Conservation (phyloP, 2,113 vertebrate species). For the Pluvianellus socialis region DNA sequence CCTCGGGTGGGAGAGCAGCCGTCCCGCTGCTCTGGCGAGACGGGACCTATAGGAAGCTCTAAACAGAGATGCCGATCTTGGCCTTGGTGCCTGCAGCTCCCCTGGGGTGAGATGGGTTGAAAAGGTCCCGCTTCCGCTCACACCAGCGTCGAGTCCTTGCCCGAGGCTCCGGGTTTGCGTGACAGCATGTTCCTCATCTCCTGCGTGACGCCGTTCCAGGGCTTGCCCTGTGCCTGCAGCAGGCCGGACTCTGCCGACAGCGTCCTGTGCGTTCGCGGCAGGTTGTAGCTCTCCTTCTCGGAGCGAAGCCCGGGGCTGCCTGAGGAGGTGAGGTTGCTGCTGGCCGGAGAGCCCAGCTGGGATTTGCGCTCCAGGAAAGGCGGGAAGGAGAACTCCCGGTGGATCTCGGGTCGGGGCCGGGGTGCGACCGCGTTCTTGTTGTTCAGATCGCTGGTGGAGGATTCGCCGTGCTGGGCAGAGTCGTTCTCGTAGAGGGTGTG, state of each 20-base stretch:
- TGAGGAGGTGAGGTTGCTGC: conserved; percentile 36
- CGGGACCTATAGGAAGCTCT: neutral
- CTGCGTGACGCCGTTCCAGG: conserved; percentile 81
- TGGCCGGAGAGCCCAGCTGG: conserved; percentile 39
- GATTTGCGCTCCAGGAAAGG: conserved; percentile 53
- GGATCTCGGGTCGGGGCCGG: conserved; percentile 73
- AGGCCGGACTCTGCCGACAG: conserved; percentile 74
- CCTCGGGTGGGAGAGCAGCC: neutral
- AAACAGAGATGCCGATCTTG: neutral
- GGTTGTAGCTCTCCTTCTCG: conserved; percentile 37
- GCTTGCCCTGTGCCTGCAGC: conserved; percentile 72
- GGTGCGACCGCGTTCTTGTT: conserved; percentile 39
- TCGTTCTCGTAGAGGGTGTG: conserved; percentile 80
- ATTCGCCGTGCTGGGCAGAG: conserved; percentile 2
- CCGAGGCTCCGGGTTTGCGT: conserved; percentile 62
- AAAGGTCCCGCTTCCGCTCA: conserved; percentile 38
- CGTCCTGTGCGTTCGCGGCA: conserved; percentile 71
- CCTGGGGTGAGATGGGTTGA: neutral
- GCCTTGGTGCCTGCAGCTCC: neutral
- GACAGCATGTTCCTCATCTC: conserved; percentile 84
- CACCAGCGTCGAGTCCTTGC: conserved; percentile 90
- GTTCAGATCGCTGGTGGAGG: conserved; percentile 67
- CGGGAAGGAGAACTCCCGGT: conserved; percentile 73
- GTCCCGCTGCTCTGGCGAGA: neutral
- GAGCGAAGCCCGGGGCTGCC: conserved; percentile 61